Evolutionary conservation across 2,113 vertebrate genomes (phyloP), one percentile per base, ranked within the genome.

Genomic region (Mirza zaza): DNA sequence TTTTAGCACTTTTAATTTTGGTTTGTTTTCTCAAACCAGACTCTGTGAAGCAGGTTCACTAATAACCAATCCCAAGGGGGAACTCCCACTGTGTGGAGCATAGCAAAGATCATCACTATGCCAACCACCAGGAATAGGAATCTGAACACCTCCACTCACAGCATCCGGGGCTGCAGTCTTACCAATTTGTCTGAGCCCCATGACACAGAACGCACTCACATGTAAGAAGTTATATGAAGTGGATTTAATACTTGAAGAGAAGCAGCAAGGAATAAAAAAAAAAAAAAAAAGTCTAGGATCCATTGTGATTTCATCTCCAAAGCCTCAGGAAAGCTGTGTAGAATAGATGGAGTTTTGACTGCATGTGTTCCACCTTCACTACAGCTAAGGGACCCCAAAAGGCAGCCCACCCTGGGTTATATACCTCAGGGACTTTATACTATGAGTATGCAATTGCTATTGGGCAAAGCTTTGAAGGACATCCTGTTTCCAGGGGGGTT

Each of bases 381-480:
- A 1, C 9, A 29, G 14, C 20, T 65, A 5, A 27, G 20, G 1
- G 6, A 42, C 10, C 10, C 32, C 6, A 29, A 27, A n/a, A 85
- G 13, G 1, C 3, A 42, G 9, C 8, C 2, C 4, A 1, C 2
- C 5, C 20, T n/a, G 20, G 4, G 21, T 68, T 77, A 32, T 8
- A 17, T 23, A 2, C 8, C 25, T 29, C 20, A 45, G 20, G 6
- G 25, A 4, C 21, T 20, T 14, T 14, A 55, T 57, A 57, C 18
- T 57, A 21, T 57, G 55, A 18, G n/a, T 57, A 42, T 6, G 25
- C 8, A 25, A 61, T 61, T 61, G 29, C 27, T 12, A 63, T 36
- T n/a, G 13, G 27, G 8, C 0, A 15, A 92, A 85, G 17, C 8
- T 52, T 55, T 32, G 71, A 85, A 86, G 8, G 27, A 18, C 4